Base-by-base conservation (phyloP, 2,888 invertebrate genomes). In the Pasiphila rectangulata region DNA sequence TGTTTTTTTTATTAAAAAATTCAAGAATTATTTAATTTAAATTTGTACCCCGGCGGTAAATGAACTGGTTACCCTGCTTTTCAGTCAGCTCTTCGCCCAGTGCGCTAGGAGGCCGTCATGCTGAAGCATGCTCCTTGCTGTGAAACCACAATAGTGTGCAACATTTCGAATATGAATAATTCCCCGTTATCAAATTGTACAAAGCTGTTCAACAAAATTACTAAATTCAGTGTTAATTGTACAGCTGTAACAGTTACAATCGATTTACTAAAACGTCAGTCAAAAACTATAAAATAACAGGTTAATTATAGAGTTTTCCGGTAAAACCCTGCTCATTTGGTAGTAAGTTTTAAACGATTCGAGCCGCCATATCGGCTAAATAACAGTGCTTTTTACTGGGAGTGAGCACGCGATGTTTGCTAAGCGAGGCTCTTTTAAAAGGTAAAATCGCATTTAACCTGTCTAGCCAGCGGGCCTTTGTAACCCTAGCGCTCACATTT, bases 321-420 rank as follows among this genome's bases (percentile, higher is more conserved):
- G 51, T 51, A 59, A 56, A 56, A 54, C 60, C 49, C 38, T 66
- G 57, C 64, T 67, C 66, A 67, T 72, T 67, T 61, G 56, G 56
- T 50, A 63, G 67, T 50, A 67, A 69, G 63, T 69, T 72, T 69
- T 57, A 68, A 75, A 61, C 64, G 66, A 61, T 58, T 34, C 24
- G 29, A 43, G 37, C 47, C 27, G 47, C 49, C 43, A 48, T 59
- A 51, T 52, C 32, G 48, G 46, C 46, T 39, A 65, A 65, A 61
- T 65, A 64, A 63, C 49, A 43, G 55, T 46, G 57, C 37, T 59
- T 61, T 67, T 67, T 63, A 68, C 61, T 59, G 63, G 50, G 45
- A 29, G 21, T 13, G 39, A 47, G 43, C 72, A 72, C 69, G 72
- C 72, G 42, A 72, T 53, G 57, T 61, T 64, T 58, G 54, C 56